Evolutionary conservation across 2,888 invertebrate genomes (phyloP).

Genomic region (Noctua janthe): DNA sequence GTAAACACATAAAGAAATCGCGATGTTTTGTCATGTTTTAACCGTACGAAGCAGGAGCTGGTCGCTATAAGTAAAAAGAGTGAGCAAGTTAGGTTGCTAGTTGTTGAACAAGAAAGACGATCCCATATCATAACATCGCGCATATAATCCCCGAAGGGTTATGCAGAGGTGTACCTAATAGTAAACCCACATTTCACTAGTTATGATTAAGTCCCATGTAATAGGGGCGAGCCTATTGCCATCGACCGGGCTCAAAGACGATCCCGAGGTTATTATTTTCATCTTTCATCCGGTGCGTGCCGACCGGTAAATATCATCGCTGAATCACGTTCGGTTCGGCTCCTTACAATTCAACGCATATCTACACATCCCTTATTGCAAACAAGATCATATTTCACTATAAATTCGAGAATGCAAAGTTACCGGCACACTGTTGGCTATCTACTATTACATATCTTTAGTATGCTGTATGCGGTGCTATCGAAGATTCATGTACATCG

Average conservation of each 20-base stretch:
- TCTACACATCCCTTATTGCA: neutral
- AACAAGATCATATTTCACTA: too few species aligned
- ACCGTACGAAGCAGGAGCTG: neutral
- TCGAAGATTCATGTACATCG: slow-evolving; percentile 5
- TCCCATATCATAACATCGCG: too few species aligned
- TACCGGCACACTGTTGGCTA: neutral
- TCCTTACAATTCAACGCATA: too few species aligned
- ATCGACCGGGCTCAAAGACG: too few species aligned
- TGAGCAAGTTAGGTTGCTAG: too few species aligned
- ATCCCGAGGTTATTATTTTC: neutral
- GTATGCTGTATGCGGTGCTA: neutral
- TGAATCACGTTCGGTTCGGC: neutral
- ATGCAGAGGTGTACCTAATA: too few species aligned
- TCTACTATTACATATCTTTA: slow-evolving; percentile 7
- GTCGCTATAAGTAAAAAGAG: too few species aligned
- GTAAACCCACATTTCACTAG: too few species aligned
- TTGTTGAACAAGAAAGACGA: too few species aligned
- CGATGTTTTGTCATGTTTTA: neutral
- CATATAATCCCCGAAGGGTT: too few species aligned
- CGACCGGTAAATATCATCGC: neutral
- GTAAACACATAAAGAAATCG: neutral
- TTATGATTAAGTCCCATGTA: too few species aligned
- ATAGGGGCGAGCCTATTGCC: too few species aligned
- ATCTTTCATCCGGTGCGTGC: neutral
- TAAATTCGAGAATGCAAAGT: neutral